phyloP scores from a whole-genome alignment of 2,113 vertebrate species.

The Scophthalmus maximus region DNA sequence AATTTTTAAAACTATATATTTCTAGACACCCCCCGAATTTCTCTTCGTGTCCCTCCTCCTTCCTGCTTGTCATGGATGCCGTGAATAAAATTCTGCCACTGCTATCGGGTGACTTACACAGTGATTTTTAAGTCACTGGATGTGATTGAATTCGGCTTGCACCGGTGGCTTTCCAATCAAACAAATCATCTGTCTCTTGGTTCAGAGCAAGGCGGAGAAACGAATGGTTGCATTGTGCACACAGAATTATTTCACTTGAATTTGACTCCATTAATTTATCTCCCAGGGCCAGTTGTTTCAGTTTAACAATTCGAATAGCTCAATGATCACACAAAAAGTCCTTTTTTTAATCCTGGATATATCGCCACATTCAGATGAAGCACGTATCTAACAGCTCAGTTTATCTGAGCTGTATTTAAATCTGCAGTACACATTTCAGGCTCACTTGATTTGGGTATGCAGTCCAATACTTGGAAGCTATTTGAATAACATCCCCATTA shows the following conservation, averaged over 20 bases:
- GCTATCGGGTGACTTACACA: conserved; percentile 19
- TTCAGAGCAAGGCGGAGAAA: conserved; percentile 28
- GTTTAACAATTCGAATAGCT: conserved; percentile 33
- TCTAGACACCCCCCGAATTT: neutral
- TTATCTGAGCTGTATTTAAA: conserved; percentile 9
- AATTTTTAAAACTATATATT: conserved; percentile 20
- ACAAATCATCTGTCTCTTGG: conserved; percentile 56
- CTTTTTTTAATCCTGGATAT: conserved; percentile 3
- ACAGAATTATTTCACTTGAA: conserved; percentile 56
- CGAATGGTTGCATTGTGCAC: conserved; percentile 37
- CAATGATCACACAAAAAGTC: neutral
- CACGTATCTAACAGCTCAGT: neutral
- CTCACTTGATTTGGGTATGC: neutral
- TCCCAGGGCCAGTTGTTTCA: conserved; percentile 31
- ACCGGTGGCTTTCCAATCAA: conserved; percentile 58
- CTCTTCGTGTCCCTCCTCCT: neutral
- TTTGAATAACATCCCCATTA: conserved; percentile 11
- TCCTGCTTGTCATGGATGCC: conserved; percentile 10
- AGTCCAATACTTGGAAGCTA: neutral
- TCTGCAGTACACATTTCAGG: neutral
- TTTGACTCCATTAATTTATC: conserved; percentile 42
- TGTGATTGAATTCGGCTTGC: conserved; percentile 61
- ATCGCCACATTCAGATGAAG: neutral
- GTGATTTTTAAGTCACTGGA: conserved; percentile 44
- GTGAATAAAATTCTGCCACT: conserved; percentile 33